Percentiles rank a stretch among this genome's conserved stretches.
These are phyloP conservation scores for Leguminivora glycinivorella DNA, from an alignment of 1,140 invertebrate genomes.

Conservation along the genomic window DNA sequence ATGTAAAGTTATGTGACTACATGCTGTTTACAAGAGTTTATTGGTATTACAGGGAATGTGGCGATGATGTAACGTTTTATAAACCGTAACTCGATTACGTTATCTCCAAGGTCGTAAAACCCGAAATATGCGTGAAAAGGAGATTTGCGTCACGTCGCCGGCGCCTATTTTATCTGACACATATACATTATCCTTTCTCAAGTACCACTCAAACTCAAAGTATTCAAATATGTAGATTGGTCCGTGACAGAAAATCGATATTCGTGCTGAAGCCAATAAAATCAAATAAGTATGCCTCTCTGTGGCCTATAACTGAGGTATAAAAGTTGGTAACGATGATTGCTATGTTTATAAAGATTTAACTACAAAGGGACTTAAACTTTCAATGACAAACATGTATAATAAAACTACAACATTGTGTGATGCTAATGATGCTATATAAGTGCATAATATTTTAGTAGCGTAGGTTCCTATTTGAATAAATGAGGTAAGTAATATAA, in stretches of 20 bases:
- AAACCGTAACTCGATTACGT: neutral
- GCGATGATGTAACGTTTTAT: neutral
- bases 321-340: too few relatives aligned
- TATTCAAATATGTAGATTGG: constrained; percentile 13
- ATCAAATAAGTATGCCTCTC: neutral
- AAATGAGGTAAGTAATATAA: too few relatives aligned
- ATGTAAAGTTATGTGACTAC: neutral
- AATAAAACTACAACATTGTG: too few relatives aligned
- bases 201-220: constrained; percentile 4
- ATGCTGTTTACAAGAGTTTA: neutral
- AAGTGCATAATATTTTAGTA: too few relatives aligned
- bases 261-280: neutral
- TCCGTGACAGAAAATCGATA: neutral
- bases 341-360: too few relatives aligned
- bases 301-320: neutral
- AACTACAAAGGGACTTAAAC: too few relatives aligned
- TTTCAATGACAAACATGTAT: too few relatives aligned
- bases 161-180: neutral
- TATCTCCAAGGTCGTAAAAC: neutral
- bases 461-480: too few relatives aligned
- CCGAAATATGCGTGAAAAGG: neutral
- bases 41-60: neutral
- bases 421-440: too few relatives aligned
- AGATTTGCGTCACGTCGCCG: neutral
- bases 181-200: constrained; percentile 1